Base-by-base conservation (phyloP, 35 echinoderm and acorn worm species). In the Lytechinus variegatus region DNA sequence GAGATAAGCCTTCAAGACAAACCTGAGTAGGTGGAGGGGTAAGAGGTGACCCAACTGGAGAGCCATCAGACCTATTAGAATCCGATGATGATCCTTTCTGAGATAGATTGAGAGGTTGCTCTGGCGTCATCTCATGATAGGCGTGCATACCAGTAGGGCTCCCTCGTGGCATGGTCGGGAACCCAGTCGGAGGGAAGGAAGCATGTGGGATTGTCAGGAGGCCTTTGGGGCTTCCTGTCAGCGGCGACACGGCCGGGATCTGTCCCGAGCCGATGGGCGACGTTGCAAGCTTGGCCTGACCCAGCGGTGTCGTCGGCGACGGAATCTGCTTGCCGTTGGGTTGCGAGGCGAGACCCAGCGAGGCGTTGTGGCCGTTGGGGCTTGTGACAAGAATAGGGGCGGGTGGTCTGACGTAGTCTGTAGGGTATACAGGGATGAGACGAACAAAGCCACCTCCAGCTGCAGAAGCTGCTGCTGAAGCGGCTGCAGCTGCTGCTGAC, bases 371-470 rank as follows among this genome's bases (percentile, higher is more conserved):
- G 11, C 92, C 92, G n/a, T 93, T 93, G 92, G 92, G 92, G 92
- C 92, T 93, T 14, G 97, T 95, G 87, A 97, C 95, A 58, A 97
- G 96, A 16, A 95, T 87, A 11, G 96, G 96, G 14, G 96, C 96
- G 1, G 96, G 96, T 55, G 95, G 96, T 71, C 91, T 94, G 57
- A 92, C 95, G 16, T 95, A 93, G 71, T 97, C 97, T 58, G 95
- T 96, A 95, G 97, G 97, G 54, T 97, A 97, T 10, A 97, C 95
- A 54, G 95, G 97, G 57, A 97, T 97, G 87, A 97, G 95, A 51
- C 97, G 95, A 13, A 97, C 28, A 28, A 97, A 97, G 92, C 92
- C 92, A 10, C 96, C 96, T 27, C 94, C 95, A 55, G 96, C 96
- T 11, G 95, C 86, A 29, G 95, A 94, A n/a, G 95, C 93, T 16